Base-by-base conservation (phyloP, 2,888 invertebrate genomes). In the Dione vanillae region DNA sequence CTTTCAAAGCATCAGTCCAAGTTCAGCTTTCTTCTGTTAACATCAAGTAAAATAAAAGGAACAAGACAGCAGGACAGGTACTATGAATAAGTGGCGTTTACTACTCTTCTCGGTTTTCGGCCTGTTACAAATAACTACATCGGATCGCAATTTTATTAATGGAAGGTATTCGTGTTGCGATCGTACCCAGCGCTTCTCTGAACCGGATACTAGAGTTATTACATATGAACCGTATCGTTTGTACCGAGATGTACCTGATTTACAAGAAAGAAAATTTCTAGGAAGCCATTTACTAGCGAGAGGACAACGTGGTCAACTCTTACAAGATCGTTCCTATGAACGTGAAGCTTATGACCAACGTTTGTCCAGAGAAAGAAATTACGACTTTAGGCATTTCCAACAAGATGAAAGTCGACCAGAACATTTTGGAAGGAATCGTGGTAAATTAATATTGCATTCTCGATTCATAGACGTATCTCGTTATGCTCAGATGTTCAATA, bases 21-120 rank as follows among this genome's bases (percentile, higher is more conserved):
- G 84, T 87, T 85, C 82, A 85, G 80, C 86, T 82, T 83, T 82
- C 86, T 76, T 81, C 82, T 79, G 79, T 72, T 65, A 47, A 61
- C 78, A 76, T 79, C 76, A 70, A 71, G 56, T 79, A 79, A 66
- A 68, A 70, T 54, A 82, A 81, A 76, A 79, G 83, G 79, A 82
- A 79, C 61, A 77, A 77, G 70, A 69, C 62, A 62, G 67, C 65
- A 52, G 75, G 66, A 82, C 86, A 81, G 89, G 89, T 85, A 92
- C 88, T 92, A 93, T 93, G 93, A 85, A 92, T 92, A 89, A 88
- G 86, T 91, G 92, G 91, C 85, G 87, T 90, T 89, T 92, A 80
- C 85, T 89, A 76, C 83, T 93, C 75, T 83, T 91, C 83, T 87
- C 89, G 83, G 83, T 91, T 83, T 82, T 89, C 81, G 87, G 88